Evolutionary conservation across 2,113 vertebrate species (phyloP).

Genomic region (Martes martes): DNA sequence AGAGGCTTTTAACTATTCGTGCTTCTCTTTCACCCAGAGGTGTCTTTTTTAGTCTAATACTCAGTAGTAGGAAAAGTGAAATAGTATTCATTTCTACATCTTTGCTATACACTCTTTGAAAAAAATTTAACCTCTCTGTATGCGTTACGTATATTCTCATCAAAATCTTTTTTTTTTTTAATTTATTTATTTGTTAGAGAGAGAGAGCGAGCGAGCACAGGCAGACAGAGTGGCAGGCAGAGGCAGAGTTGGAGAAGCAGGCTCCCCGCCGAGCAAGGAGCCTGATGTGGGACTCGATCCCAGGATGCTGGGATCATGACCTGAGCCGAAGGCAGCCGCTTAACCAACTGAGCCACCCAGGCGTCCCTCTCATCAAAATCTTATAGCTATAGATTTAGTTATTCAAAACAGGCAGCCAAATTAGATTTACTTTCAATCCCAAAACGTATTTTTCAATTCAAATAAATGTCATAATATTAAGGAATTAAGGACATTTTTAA

Average conservation of each 20-base stretch:
- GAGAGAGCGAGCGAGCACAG: too few relatives aligned
- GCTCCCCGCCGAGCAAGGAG: too few relatives aligned
- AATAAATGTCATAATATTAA: not conserved
- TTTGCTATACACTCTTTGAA: not conserved
- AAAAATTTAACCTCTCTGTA: not conserved
- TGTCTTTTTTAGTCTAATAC: not conserved
- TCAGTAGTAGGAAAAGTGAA: not conserved
- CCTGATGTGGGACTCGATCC: too few relatives aligned
- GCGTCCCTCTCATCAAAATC: not conserved
- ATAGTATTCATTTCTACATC: not conserved
- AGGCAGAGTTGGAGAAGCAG: too few relatives aligned
- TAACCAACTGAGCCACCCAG: too few relatives aligned
- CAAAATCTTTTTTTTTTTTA: not conserved
- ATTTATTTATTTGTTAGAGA: too few relatives aligned
- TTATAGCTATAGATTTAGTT: not conserved
- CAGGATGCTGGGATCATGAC: too few relatives aligned
- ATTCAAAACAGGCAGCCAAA: constrained; percentile 9
- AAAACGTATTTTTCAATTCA: not conserved
- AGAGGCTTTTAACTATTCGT: not conserved
- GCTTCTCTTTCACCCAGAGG: not conserved
- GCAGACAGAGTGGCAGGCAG: too few relatives aligned
- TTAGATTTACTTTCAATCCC: not conserved
- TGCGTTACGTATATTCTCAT: not conserved
- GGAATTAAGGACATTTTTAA: not conserved
- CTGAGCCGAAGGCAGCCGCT: too few relatives aligned